Base-by-base conservation (phyloP, 2,888 invertebrate genomes). In the Macroteleia sp. region DNA sequence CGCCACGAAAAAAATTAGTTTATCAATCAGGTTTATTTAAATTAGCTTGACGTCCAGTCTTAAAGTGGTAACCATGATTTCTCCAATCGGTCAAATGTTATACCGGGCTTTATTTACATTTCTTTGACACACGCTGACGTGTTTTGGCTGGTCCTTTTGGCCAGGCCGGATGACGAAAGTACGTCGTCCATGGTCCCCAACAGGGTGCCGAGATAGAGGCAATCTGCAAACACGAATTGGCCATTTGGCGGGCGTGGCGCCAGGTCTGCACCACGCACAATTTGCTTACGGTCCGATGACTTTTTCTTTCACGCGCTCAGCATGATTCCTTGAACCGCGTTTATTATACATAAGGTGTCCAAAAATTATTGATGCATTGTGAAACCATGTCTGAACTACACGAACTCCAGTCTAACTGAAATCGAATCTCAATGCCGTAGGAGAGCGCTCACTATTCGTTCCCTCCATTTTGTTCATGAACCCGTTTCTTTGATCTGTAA, bases 151-250 rank as follows among this genome's bases (percentile, higher is more conserved):
- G 39, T 74, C 59, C 39, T 57, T 78, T 66, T 81, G 71, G 75
- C 66, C 36, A 44, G 79, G 71, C 82, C 84, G 86, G 86, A 88
- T 89, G 86, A 88, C 89, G 89, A 90, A 91, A 90, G 85, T 85
- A 85, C 86, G 88, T n/a, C n/a, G n/a, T 88, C 88, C 86, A 86
- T 80, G 77, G 77, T 59, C 84, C 82, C 67, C 86, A 85, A 86
- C 89, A 86, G 89, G 86, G 86, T 85, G 87, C 87, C 87, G 84
- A 89, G 91, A 90, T 90, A 91, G 85, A 87, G 84, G 85, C 89
- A 91, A 90, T 90, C 91, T 88, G 87, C 87, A 88, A 90, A 91
- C 91, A 91, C 88, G 90, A 87, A 86, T 91, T 89, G 89, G 89
- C 90, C 91, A 91, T 91, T 91, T 91, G 88, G 89, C 85, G 86